Percentiles rank a stretch among this genome's conserved stretches.
These are phyloP conservation scores for Neomonachus schauinslandi DNA, from an alignment of 2,113 vertebrate species.

Conservation along the genomic window DNA sequence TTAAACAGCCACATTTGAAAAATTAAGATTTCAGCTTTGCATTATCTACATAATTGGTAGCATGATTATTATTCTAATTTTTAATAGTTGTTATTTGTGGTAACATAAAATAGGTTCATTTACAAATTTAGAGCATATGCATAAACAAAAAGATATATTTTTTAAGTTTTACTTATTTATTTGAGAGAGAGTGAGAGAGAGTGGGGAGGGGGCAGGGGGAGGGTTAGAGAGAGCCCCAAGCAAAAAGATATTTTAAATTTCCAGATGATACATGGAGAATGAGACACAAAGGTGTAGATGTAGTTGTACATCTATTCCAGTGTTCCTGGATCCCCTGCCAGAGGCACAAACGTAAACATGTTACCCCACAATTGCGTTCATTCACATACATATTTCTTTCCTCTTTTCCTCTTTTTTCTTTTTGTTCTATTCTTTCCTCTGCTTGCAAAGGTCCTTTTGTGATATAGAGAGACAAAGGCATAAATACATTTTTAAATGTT, in stretches of 20 bases:
- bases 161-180: not conserved
- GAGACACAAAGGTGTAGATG: not conserved
- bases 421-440: not conserved
- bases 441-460: not conserved
- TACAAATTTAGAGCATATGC: not conserved
- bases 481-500: not conserved
- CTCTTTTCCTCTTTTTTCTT: not conserved
- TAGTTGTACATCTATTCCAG: not conserved
- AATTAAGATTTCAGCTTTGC: not conserved
- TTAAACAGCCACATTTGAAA: not conserved
- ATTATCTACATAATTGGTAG: not conserved
- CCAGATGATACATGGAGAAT: not conserved
- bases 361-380: not conserved
- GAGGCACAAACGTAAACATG: not conserved
- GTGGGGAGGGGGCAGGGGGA: not conserved
- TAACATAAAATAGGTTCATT: not conserved
- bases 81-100: not conserved
- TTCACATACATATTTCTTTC: not conserved
- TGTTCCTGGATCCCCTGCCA: rapidly evolving
- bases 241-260: not conserved
- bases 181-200: not conserved
- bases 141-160: not conserved
- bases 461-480: not conserved
- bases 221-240: not conserved
- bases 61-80: not conserved